Base-by-base conservation (phyloP, 53 echinoderm and acorn worm genomes). In the Crossaster papposus region DNA sequence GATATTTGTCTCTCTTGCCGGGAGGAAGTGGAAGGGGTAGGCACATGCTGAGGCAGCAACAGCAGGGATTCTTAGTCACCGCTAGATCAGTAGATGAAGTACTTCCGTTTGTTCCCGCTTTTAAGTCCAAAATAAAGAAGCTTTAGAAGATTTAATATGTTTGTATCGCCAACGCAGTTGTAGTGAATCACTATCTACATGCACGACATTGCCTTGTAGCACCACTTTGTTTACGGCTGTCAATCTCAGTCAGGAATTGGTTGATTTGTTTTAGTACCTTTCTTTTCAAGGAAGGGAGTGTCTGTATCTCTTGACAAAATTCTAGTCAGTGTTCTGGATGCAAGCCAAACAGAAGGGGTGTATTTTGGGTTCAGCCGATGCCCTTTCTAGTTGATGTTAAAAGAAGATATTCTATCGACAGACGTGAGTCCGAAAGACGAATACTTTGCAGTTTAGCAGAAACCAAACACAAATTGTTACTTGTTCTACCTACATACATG, bases 11-110 rank as follows among this genome's bases (percentile, higher is more conserved):
- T 31, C 30, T 62, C 68, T 28, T 2, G 17, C 68, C 30, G 24
- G 4, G 17, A 64, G 63, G 64, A 34, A 36, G 58, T 44, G 81
- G 32, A 35, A 30, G 30, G 30, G 54, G 18, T 0, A 31, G 77
- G 37, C 34, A 77, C 35, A 14, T 36, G 54, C 58, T 24, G 28
- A 0, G 9, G 74, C 58, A 31, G 62, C 14, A 33, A 24, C 34
- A n/a, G 77, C 54, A 86, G 87, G 85, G 54, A 36, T 28, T 77
- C 58, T 87, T 87, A 87, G 87, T 87, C 87, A 87, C 63, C 35
- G 26, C 34, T 44, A 54, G 13, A 52, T 84, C 35, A 14, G 22
- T 44, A 54, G 13, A 52, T 84, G n/a, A 71, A 84, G 30, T 54
- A 37, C 76, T 54, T 64, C 77, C 77, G 38, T 63, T 77, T 17